Evolutionary conservation across 2,888 invertebrate genomes (phyloP), one percentile per base, ranked within the genome.

Genomic region (Operophtera brumata): DNA sequence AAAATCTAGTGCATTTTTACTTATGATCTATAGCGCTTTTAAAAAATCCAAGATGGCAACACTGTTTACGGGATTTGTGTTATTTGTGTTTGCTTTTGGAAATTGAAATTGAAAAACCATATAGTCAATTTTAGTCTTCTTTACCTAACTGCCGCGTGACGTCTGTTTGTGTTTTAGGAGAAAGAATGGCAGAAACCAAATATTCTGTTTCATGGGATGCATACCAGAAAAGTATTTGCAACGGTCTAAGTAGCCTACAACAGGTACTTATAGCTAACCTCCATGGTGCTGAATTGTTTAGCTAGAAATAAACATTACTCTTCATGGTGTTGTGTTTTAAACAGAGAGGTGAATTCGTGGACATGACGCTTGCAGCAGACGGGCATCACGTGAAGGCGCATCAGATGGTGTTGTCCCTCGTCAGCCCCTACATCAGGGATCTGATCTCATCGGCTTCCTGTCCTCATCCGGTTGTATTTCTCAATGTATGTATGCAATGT

Each of bases 321-420:
- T n/a, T n/a, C n/a, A n/a, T n/a, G n/a, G n/a, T n/a, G n/a, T n/a
- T n/a, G n/a, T n/a, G n/a, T n/a, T n/a, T n/a, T n/a, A n/a, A 70
- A n/a, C 69, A 90, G 90, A 86, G 80, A 70, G 85, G 81, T 45
- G 86, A 88, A 55, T 88, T 90, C 69, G 90, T 90, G 32, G 90
- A 90, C 53, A 83, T 90, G 86, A 90, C 90, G 0, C 61, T 90
- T 30, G 90, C 88, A 8, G 88, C 88, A 1, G 88, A 89, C 41
- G 89, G 88, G 1, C 85, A 86, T 54, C 66, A 78, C 50, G 88
- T 90, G 8, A 90, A 86, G 59, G 90, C 88, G 1, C 90, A 90
- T 57, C 87, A 89, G 68, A 68, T 90, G 25, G 72, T 90, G 2
- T 69, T 90, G 43, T 87, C 89, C 0, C 70, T 89, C 1, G 82